phyloP scores from a whole-genome alignment of 2,888 invertebrate genomes.

The Adineta ricciae region DNA sequence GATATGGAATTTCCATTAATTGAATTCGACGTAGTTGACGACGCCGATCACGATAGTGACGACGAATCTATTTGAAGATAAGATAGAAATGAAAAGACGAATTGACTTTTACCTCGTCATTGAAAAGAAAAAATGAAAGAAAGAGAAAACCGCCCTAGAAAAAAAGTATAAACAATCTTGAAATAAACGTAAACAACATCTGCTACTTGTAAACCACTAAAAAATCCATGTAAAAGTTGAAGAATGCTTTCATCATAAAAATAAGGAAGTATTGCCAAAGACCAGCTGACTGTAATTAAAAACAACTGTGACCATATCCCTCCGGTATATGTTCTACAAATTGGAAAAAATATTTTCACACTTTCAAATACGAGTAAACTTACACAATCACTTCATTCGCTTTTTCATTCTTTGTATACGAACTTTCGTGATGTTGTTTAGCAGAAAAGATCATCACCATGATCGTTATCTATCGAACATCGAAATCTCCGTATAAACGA shows the following conservation, averaged over 20 bases:
- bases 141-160: constrained; percentile 49
- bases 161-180: constrained; percentile 18
- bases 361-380: constrained; percentile 36
- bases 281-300: constrained; percentile 47
- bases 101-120: constrained; percentile 44
- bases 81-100: not conserved
- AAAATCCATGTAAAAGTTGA: constrained; percentile 48
- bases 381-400: constrained; percentile 49
- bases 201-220: constrained; percentile 47
- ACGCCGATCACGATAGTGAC: constrained; percentile 4
- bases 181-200: not conserved
- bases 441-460: constrained; percentile 49
- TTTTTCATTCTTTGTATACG: constrained; percentile 50
- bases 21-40: constrained; percentile 16
- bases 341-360: no score
- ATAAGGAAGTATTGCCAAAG: constrained; percentile 47
- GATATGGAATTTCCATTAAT: constrained; percentile 1
- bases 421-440: constrained; percentile 51
- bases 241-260: constrained; percentile 47
- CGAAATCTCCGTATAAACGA: not conserved
- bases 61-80: not conserved
- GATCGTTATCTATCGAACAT: constrained; percentile 42
- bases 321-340: constrained; percentile 45
- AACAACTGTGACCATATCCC: constrained; percentile 50
- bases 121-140: constrained; percentile 49